These are phyloP conservation scores for Pollicipes pollicipes DNA, from an alignment of 1,140 invertebrate species.

Conservation along the genomic window DNA sequence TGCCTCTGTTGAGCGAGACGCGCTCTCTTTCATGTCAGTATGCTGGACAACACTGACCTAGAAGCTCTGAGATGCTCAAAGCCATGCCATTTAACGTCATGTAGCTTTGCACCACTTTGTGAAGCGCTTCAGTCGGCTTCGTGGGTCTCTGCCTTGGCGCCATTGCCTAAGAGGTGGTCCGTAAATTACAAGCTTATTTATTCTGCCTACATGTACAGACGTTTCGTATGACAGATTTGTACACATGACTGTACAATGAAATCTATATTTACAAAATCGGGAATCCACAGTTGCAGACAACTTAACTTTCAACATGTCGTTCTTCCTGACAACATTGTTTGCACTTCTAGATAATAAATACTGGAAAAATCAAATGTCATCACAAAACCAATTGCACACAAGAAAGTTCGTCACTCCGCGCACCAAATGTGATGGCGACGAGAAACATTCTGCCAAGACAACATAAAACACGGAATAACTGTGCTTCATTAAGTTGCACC, in stretches of 20 bases:
- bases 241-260: neutral
- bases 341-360: neutral
- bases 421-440: neutral
- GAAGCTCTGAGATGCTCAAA: no score
- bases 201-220: neutral
- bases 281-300: neutral
- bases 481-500: neutral
- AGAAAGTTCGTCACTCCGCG: no score
- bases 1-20: no score
- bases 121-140: no score
- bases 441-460: neutral
- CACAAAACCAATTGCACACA: neutral
- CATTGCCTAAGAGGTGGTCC: neutral
- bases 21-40: no score
- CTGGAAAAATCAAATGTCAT: neutral
- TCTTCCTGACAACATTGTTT: neutral
- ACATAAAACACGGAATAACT: neutral
- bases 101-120: no score
- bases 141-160: no score
- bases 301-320: neutral
- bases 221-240: neutral
- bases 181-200: neutral
- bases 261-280: neutral
- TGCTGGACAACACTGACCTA: no score
- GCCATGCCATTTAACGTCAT: no score